These are phyloP conservation scores for Anas bernieri DNA, from an alignment of 2,797 vertebrate species.

Conservation along the genomic window DNA sequence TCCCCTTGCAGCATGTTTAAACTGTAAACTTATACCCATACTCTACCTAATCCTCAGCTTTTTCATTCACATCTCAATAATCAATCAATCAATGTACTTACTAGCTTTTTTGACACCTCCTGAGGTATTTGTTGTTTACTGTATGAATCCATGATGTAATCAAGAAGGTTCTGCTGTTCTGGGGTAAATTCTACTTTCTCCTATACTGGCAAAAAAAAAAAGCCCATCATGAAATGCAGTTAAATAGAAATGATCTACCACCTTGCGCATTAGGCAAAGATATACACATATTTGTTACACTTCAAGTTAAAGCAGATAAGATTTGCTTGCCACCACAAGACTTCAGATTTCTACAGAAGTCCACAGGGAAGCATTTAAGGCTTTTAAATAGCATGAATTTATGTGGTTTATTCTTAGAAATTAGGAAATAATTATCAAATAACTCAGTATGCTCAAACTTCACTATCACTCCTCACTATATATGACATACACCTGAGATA, in stretches of 20 bases:
- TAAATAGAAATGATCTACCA: background rate
- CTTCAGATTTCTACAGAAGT: background rate
- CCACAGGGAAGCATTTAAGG: background rate
- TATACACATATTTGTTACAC: background rate
- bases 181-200: constrained; percentile 90
- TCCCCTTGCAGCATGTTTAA: background rate
- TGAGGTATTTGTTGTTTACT: constrained; percentile 93
- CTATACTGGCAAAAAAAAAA: constrained; percentile 81
- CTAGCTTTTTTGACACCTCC: constrained; percentile 93
- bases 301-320: background rate
- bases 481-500: background rate
- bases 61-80: background rate
- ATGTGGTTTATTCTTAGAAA: background rate
- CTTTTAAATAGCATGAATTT: background rate
- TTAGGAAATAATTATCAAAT: background rate
- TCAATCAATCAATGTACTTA: constrained; percentile 70
- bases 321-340: background rate
- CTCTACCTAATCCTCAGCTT: background rate
- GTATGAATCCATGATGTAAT: constrained; percentile 90
- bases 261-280: background rate
- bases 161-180: constrained; percentile 88
- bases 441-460: background rate
- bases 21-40: background rate
- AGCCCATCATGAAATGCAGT: constrained; percentile 33
- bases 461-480: background rate